Conservation (phyloP, 2,888 invertebrate genomes). For the Andrena minutula region DNA sequence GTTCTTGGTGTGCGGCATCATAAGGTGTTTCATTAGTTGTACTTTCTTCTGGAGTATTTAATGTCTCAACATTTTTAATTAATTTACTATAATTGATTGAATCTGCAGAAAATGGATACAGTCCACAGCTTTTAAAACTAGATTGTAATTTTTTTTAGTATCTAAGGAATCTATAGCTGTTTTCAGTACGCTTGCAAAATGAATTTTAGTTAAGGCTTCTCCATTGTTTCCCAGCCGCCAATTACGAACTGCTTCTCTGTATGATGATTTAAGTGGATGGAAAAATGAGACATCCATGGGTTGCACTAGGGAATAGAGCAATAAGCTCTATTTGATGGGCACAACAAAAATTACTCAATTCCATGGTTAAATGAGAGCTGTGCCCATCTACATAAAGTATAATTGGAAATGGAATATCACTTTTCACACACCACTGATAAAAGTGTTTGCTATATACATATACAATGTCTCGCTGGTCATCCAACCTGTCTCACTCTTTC, state of each 20-base stretch:
- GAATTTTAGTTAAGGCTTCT: not conserved
- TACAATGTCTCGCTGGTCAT: not conserved
- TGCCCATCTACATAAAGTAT: not conserved
- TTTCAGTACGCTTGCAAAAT: not conserved
- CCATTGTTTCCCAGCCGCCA: not conserved
- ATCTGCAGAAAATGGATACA: not conserved
- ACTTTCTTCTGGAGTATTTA: not conserved
- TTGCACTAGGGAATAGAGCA: too few relatives aligned
- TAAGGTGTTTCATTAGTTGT: not conserved
- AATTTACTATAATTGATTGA: not conserved
- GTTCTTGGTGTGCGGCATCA: not conserved
- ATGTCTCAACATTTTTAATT: not conserved
- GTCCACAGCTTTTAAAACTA: not conserved
- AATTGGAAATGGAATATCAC: not conserved
- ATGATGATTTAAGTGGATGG: not conserved
- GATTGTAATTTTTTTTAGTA: not conserved
- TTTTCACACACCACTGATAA: not conserved
- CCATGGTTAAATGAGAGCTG: not conserved
- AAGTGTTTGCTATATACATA: not conserved
- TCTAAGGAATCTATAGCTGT: not conserved
- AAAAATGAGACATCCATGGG: constrained; percentile 2
- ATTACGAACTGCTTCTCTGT: not conserved
- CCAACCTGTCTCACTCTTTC: not conserved
- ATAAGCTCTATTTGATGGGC: too few relatives aligned
- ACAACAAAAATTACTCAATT: not conserved